Evolutionary conservation across 23 tunicate species (phyloP).

Genomic region (Corella eumyota): DNA sequence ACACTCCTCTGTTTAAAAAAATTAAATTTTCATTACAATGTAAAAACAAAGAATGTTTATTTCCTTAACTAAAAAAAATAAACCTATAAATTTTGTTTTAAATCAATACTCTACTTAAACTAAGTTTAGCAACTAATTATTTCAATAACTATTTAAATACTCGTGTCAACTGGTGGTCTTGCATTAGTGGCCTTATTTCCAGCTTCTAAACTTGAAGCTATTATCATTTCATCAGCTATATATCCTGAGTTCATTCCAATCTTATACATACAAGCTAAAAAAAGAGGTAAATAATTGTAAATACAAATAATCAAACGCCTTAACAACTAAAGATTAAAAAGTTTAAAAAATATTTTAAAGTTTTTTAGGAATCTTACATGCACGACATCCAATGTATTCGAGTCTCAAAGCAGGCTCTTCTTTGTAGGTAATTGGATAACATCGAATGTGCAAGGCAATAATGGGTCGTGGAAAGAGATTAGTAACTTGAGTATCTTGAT

Average conservation of each 20-base stretch:
- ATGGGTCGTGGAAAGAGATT: constrained; percentile 85
- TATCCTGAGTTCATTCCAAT: constrained; percentile 77
- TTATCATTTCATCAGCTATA: constrained; percentile 42
- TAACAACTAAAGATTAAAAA: too few species aligned
- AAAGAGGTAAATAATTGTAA: background rate
- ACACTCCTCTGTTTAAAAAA: constrained; percentile 43
- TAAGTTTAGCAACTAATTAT: too few species aligned
- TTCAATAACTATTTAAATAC: too few species aligned
- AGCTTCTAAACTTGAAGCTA: constrained; percentile 21
- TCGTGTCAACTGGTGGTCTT: constrained; percentile 47
- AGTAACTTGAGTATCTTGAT: constrained; percentile 85
- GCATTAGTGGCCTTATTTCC: constrained; percentile 46
- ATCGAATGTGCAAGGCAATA: constrained; percentile 70
- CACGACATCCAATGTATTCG: constrained; percentile 86
- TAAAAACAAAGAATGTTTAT: background rate
- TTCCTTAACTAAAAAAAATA: background rate
- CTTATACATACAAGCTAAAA: constrained; percentile 65
- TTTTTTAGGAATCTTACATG: too few species aligned
- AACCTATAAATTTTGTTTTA: too few species aligned
- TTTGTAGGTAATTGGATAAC: constrained; percentile 47
- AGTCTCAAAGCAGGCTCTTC: constrained; percentile 45
- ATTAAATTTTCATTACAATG: background rate
- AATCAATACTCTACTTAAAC: too few species aligned
- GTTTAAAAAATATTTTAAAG: too few species aligned
- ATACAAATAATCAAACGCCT: too few species aligned